Evolutionary conservation across 2,113 vertebrate genomes (phyloP).

Genomic region (Platichthys flesus): DNA sequence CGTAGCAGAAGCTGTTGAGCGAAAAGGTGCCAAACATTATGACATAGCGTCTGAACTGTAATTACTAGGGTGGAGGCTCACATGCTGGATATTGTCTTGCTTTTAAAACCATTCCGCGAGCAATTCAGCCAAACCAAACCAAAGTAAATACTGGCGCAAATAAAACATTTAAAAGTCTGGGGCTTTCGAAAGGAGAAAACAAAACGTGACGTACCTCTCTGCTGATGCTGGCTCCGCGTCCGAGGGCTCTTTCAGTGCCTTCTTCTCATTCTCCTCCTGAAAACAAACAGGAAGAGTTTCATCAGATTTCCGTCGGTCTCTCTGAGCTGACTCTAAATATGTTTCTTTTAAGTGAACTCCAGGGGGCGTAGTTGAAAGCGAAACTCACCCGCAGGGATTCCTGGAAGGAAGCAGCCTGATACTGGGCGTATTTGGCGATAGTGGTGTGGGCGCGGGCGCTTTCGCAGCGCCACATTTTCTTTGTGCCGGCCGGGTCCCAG

Average conservation of each 20-base stretch:
- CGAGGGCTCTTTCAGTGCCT: slow-evolving; percentile 91
- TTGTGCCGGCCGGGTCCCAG: slow-evolving; percentile 94
- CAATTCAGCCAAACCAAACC: neutral
- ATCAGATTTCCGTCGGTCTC: neutral
- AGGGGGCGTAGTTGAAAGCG: neutral
- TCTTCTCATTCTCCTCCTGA: slow-evolving; percentile 99
- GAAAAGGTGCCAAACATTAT: neutral
- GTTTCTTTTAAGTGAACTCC: neutral
- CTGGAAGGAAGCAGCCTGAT: slow-evolving; percentile 98
- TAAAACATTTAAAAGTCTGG: neutral
- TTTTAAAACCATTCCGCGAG: neutral
- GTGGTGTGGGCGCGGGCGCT: slow-evolving; percentile 95
- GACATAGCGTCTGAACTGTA: slow-evolving; percentile 12
- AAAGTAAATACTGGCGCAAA: neutral
- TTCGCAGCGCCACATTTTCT: slow-evolving; percentile 98
- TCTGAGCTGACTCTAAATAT: neutral
- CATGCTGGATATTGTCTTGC: slow-evolving; percentile 5
- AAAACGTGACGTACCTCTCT: slow-evolving; percentile 87
- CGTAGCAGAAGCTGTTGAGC: neutral
- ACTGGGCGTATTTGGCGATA: slow-evolving; percentile 99
- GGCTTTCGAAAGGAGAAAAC: neutral
- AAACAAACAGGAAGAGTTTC: slow-evolving; percentile 33
- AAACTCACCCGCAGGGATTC: slow-evolving; percentile 93
- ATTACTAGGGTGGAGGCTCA: slow-evolving; percentile 3
- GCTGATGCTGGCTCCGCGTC: slow-evolving; percentile 94